Conservation (phyloP, 1,140 invertebrate species). For the Drosophila prosaltans region DNA sequence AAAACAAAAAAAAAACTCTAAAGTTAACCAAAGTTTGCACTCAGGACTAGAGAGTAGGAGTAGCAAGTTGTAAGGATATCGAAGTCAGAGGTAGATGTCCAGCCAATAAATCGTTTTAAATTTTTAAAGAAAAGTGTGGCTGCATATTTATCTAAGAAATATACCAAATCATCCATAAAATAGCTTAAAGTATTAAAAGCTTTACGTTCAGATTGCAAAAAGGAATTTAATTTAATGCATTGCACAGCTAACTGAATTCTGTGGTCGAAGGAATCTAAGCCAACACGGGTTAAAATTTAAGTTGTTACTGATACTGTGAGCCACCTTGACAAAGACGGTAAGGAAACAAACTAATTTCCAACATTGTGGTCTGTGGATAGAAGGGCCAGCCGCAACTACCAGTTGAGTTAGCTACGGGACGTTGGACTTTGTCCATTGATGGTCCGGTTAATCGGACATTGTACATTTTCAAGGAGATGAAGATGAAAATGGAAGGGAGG, state of each 20-base stretch:
- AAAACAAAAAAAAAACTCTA: conserved; percentile 48
- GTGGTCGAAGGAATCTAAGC: conserved; percentile 33
- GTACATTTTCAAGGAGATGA: conserved; percentile 13
- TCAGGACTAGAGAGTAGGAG: conserved; percentile 1
- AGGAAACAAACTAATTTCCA: conserved; percentile 53
- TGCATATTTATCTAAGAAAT: neutral
- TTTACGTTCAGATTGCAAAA: neutral
- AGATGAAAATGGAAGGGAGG: neutral
- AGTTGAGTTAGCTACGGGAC: conserved; percentile 39
- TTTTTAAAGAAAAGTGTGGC: conserved; percentile 46
- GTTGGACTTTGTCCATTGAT: conserved; percentile 49
- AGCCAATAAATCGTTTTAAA: conserved; percentile 63
- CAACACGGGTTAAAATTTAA: conserved; percentile 43
- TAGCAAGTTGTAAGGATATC: neutral
- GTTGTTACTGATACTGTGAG: conserved; percentile 22
- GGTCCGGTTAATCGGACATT: conserved; percentile 50
- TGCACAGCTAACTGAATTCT: neutral
- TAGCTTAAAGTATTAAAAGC: too few species aligned
- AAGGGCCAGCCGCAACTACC: conserved; percentile 40
- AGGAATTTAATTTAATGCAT: conserved; percentile 1
- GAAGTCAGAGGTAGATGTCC: conserved; percentile 21
- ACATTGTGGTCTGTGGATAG: conserved; percentile 39
- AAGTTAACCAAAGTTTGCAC: conserved; percentile 17
- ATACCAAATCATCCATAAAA: neutral
- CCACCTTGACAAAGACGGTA: conserved; percentile 41